Evolutionary conservation across 2,888 invertebrate genomes (phyloP).

Genomic region (Spatulosminthurus flaviceps): DNA sequence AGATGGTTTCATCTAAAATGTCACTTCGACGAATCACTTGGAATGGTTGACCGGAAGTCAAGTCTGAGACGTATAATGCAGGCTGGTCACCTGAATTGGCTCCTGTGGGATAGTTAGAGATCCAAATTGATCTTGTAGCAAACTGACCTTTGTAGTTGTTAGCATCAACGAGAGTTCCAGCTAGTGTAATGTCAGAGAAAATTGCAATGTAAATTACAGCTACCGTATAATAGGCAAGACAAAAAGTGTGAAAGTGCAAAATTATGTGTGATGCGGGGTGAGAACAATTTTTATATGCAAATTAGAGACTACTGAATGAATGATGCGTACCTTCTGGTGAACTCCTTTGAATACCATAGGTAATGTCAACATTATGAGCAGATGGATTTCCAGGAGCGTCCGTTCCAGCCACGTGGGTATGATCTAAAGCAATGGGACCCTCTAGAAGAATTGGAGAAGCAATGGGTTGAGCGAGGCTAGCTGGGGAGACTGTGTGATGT

Average conservation of each 20-base stretch:
- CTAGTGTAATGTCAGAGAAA: no score
- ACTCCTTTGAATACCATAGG: constrained; percentile 53
- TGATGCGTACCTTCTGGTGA: constrained; percentile 48
- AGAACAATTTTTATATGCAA: no score
- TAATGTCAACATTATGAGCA: constrained; percentile 50
- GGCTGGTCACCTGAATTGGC: neutral
- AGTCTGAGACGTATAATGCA: constrained; percentile 49
- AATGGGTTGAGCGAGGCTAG: neutral
- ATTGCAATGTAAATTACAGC: neutral
- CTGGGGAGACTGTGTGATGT: neutral
- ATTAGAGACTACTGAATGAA: no score
- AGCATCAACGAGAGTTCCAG: constrained; percentile 43
- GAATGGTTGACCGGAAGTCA: constrained; percentile 48
- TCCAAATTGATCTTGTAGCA: constrained; percentile 28
- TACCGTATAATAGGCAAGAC: neutral
- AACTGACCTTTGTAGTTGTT: neutral
- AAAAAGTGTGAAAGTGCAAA: no score
- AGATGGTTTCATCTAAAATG: constrained; percentile 31
- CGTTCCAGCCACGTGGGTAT: constrained; percentile 45
- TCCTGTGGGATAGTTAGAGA: constrained; percentile 22
- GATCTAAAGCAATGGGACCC: neutral
- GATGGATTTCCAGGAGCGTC: constrained; percentile 42
- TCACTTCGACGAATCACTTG: constrained; percentile 43
- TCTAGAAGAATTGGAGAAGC: constrained; percentile 5
- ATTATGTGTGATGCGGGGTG: no score